Base-by-base conservation (phyloP, 2,113 vertebrate genomes). In the Cavia aperea region DNA sequence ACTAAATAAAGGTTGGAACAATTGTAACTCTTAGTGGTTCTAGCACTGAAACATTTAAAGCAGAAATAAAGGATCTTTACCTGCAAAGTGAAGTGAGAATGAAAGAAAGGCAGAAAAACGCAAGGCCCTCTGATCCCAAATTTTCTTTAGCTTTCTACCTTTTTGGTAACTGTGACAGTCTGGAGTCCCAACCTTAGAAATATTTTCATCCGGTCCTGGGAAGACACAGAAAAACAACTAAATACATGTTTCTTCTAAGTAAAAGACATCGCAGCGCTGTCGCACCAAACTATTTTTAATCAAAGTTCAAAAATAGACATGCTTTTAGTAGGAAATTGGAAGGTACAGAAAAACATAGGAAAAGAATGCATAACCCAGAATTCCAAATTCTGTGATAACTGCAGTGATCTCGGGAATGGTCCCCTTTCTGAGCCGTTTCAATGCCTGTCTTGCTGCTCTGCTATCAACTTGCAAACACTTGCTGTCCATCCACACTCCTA, bases 1-100 rank as follows among this genome's bases (percentile, higher is more conserved):
- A 93, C 84, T 73, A 94, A 94, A 83, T 88, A 94, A 95, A 82
- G 62, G n/a, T 85, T 90, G 90, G 83, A 87, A 83, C 72, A 91
- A 72, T 56, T 63, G 65, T 91, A 90, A 90, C 75, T 93, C 86
- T 79, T 79, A 39, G n/a, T 65, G 51, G 39, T 46, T 82, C 54
- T 21, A 73, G 54, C 26, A 43, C 18, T 15, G 11, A 66, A 66
- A 70, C 60, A 79, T 54, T 77, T 63, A 90, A 89, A 96, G 65
- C 36, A 56, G 65, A 65, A 24, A 60, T 81, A 1, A 83, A 91
- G 73, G 0, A 3, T 46, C 73, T 90, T 56, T 62, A 39, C 54
- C 81, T 81, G 39, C 15, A 39, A 82, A 77, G 39, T 72, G 46
- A 58, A 90, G 68, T 3, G n/a, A 93, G 63, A 93, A 51, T 9